Evolutionary conservation across 1,140 invertebrate genomes (phyloP).

Genomic region (Drosophila grimshawi): DNA sequence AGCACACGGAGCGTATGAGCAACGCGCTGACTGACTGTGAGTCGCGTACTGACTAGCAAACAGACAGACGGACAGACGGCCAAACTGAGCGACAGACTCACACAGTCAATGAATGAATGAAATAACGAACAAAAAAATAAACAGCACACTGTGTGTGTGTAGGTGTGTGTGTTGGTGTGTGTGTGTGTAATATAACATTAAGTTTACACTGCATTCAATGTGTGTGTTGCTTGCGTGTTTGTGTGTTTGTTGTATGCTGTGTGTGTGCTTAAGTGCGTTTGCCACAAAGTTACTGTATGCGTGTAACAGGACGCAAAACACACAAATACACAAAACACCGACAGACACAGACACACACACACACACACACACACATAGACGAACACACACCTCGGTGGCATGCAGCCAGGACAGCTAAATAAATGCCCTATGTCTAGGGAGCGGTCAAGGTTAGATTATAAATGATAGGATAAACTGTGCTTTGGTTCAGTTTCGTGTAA

Average conservation of each 20-base stretch:
- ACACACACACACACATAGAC: constrained; percentile 22
- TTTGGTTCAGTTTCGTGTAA: background rate
- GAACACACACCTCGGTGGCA: constrained; percentile 3
- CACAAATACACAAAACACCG: constrained; percentile 24
- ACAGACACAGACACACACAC: constrained; percentile 18
- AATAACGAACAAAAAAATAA: constrained; percentile 51
- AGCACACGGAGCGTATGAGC: constrained; percentile 77
- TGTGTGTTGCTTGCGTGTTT: constrained; percentile 26
- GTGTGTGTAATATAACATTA: constrained; percentile 69
- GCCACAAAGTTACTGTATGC: constrained; percentile 45
- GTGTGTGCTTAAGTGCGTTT: constrained; percentile 67
- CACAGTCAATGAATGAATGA: constrained; percentile 58
- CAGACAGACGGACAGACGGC: constrained; percentile 27
- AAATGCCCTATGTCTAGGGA: constrained; percentile 43
- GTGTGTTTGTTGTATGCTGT: constrained; percentile 24
- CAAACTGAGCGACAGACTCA: constrained; percentile 35
- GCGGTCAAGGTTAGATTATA: constrained; percentile 24
- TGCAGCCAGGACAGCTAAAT: constrained; percentile 44
- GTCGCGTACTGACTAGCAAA: background rate
- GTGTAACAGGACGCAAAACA: constrained; percentile 19
- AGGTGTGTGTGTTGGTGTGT: constrained; percentile 48
- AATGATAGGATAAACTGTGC: constrained; percentile 12
- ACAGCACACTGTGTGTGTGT: constrained; percentile 40
- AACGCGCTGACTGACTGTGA: constrained; percentile 54
- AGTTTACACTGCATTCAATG: constrained; percentile 76